Conservation (phyloP, 1,140 invertebrate species). For the Drosophila tristis region DNA sequence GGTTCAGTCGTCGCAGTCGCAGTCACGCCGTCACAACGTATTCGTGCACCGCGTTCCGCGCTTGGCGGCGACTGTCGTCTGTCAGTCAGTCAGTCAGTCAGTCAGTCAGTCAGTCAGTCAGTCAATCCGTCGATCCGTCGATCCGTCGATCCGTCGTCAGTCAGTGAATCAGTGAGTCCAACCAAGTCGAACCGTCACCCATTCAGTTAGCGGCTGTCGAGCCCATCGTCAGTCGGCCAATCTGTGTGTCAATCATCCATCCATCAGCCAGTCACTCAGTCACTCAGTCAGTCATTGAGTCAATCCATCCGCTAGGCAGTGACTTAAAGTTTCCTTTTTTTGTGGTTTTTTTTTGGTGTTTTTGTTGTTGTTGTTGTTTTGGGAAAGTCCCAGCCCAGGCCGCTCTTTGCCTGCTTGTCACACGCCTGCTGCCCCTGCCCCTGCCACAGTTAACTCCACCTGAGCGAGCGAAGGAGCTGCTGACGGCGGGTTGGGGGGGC, state of each 20-base stretch:
- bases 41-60: slow-evolving; percentile 66
- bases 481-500: too few species aligned
- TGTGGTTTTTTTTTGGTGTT: slow-evolving; percentile 1
- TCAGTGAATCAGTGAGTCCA: background rate
- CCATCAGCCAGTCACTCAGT: too few species aligned
- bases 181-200: slow-evolving; percentile 20
- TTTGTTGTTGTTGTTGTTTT: slow-evolving; percentile 10
- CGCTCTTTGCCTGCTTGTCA: background rate
- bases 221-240: slow-evolving; percentile 10
- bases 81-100: slow-evolving; percentile 45
- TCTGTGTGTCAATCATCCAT: background rate
- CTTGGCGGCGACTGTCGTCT: slow-evolving; percentile 70
- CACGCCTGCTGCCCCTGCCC: background rate
- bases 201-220: slow-evolving; percentile 30
- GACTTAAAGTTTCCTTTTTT: slow-evolving; percentile 20
- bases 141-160: slow-evolving; percentile 13
- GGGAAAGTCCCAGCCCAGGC: background rate
- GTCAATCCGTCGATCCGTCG: slow-evolving; percentile 13
- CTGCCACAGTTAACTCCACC: too few species aligned
- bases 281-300: background rate
- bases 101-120: slow-evolving; percentile 23
- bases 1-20: slow-evolving; percentile 79
- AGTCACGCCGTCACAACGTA: slow-evolving; percentile 81
- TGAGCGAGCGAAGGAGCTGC: too few species aligned
- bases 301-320: background rate